These are phyloP conservation scores for Anticlea derivata DNA, from an alignment of 2,888 invertebrate genomes.

Conservation along the genomic window DNA sequence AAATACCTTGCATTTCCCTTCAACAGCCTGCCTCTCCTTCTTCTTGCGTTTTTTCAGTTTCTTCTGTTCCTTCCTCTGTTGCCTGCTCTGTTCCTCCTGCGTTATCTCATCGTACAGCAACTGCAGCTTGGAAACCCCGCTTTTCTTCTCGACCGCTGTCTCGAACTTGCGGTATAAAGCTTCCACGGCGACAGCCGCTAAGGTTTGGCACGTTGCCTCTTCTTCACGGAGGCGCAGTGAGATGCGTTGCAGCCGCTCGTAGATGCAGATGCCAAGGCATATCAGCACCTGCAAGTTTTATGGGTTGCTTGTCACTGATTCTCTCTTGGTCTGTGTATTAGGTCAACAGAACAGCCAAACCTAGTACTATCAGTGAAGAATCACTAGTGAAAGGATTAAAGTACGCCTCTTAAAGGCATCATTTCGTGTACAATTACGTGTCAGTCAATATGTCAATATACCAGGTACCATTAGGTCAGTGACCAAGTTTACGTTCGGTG, in stretches of 20 bases:
- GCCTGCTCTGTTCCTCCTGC: constrained; percentile 93
- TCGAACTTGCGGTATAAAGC: constrained; percentile 95
- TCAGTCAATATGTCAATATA: too few species aligned
- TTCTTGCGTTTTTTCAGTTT: constrained; percentile 90
- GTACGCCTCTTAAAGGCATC: too few species aligned
- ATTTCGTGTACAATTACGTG: too few species aligned
- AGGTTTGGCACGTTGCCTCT: constrained; percentile 96
- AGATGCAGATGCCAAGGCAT: constrained; percentile 96
- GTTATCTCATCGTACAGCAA: constrained; percentile 94
- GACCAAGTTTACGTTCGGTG: too few species aligned
- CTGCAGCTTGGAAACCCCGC: constrained; percentile 94
- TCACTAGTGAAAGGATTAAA: too few species aligned
- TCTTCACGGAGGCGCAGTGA: constrained; percentile 94
- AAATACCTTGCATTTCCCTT: constrained; percentile 71
- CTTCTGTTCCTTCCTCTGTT: constrained; percentile 93
- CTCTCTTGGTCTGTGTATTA: too few species aligned
- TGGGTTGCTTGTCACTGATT: too few species aligned
- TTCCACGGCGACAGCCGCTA: constrained; percentile 94
- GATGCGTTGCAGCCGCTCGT: constrained; percentile 94
- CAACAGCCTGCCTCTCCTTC: constrained; percentile 82
- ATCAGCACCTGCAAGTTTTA: constrained; percentile 87
- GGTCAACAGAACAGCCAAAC: too few species aligned
- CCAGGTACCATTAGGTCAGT: too few species aligned
- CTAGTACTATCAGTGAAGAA: too few species aligned
- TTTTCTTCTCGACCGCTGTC: constrained; percentile 94